Evolutionary conservation across 2,888 invertebrate species (phyloP).

Genomic region (Ceramica pisi): DNA sequence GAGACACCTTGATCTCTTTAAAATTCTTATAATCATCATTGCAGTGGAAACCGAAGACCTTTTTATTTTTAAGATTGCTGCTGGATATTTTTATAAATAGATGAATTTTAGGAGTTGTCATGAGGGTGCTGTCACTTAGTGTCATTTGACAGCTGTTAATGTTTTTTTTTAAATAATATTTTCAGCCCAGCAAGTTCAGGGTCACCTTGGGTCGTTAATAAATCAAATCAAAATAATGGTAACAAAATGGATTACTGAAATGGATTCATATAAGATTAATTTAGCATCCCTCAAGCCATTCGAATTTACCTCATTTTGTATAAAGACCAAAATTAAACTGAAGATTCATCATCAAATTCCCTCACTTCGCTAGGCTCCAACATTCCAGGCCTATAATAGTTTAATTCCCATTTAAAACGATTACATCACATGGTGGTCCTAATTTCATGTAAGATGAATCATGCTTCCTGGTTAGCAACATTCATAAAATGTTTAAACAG

Average conservation of each 20-base stretch:
- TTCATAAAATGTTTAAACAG: constrained; percentile 34
- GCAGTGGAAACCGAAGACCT: not conserved
- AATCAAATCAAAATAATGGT: too few species aligned
- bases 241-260: too few species aligned
- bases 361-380: not conserved
- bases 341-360: not conserved
- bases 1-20: too few species aligned
- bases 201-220: not conserved
- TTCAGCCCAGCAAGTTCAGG: not conserved
- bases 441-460: constrained; percentile 65
- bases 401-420: constrained; percentile 50
- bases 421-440: constrained; percentile 59
- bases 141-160: not conserved
- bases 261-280: too few species aligned
- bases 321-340: too few species aligned
- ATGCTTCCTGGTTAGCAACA: constrained; percentile 35
- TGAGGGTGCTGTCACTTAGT: constrained; percentile 1
- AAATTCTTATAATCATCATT: not conserved
- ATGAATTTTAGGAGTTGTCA: not conserved
- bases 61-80: too few species aligned
- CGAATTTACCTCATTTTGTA: too few species aligned
- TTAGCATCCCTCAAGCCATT: too few species aligned
- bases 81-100: not conserved
- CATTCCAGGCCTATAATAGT: constrained; percentile 10
- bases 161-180: not conserved